A percentile compares a stretch with the other conserved stretches of the same genome.
These are phyloP conservation scores for Sclerurus mexicanus DNA, from an alignment of 2,113 vertebrate species.

Conservation along the genomic window DNA sequence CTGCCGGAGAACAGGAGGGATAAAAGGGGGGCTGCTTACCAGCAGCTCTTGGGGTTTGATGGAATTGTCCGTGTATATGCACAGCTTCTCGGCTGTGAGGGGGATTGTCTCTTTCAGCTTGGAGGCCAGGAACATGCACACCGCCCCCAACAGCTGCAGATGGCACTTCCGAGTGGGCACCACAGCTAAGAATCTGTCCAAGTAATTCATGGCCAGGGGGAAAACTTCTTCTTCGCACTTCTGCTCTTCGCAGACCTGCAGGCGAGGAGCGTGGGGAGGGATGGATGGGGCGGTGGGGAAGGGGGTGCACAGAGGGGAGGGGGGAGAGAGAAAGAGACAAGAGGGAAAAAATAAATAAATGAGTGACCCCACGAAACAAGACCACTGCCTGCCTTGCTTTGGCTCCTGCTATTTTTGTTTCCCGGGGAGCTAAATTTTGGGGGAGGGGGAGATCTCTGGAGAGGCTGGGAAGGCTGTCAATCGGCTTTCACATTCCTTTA, in stretches of 20 bases:
- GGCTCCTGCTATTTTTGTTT: constrained; percentile 24
- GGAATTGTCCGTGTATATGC: constrained; percentile 97
- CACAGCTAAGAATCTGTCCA: constrained; percentile 95
- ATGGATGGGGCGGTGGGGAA: neutral
- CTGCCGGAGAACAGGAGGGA: neutral
- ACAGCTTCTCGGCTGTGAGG: constrained; percentile 94
- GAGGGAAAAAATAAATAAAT: neutral
- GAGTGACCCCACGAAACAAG: neutral
- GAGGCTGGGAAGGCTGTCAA: constrained; percentile 69
- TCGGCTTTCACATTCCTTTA: constrained; percentile 76
- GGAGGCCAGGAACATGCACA: constrained; percentile 97
- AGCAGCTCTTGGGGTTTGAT: constrained; percentile 94
- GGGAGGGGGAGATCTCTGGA: constrained; percentile 45
- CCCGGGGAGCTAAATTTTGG: constrained; percentile 37
- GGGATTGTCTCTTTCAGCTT: constrained; percentile 97
- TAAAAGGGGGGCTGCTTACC: constrained; percentile 80
- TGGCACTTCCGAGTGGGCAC: constrained; percentile 92
- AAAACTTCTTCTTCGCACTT: constrained; percentile 98
- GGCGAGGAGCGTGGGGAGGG: neutral
- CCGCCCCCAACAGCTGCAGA: constrained; percentile 93
- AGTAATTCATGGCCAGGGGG: constrained; percentile 96
- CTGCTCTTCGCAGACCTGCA: constrained; percentile 95
- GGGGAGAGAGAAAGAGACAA: neutral
- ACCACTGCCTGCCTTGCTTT: neutral
- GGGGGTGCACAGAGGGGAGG: neutral